phyloP scores from a whole-genome alignment of 2,888 invertebrate genomes.

The Caradrina clavipalpis region DNA sequence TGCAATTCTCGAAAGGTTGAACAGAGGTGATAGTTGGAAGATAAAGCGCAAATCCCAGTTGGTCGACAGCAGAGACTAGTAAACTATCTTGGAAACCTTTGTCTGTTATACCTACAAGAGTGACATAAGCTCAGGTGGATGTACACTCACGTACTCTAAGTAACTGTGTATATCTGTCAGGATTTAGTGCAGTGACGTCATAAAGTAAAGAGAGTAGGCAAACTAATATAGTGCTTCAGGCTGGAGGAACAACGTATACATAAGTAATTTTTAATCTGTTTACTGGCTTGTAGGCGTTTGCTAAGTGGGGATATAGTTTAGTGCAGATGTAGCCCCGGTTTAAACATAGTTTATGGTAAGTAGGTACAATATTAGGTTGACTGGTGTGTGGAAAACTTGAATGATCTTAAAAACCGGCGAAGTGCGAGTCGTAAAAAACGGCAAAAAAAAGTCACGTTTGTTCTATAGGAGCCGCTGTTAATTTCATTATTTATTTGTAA shows the following conservation, averaged over 20 bases:
- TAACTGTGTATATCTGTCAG: slow-evolving; percentile 14
- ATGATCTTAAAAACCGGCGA: no score
- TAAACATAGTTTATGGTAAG: neutral
- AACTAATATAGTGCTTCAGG: slow-evolving; percentile 7
- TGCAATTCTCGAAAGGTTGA: neutral
- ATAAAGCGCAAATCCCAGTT: slow-evolving; percentile 15
- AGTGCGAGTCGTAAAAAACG: no score
- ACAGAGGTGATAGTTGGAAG: neutral
- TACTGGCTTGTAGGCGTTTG: slow-evolving; percentile 10
- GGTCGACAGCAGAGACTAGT: neutral
- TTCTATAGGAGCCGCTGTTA: no score
- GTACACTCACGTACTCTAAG: slow-evolving; percentile 7
- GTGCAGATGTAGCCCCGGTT: neutral
- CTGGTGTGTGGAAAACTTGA: no score
- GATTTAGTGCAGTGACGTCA: slow-evolving; percentile 5
- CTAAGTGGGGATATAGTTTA: neutral
- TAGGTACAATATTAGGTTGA: neutral
- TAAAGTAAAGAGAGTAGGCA: slow-evolving; percentile 7
- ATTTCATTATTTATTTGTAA: no score
- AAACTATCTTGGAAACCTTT: slow-evolving; percentile 7
- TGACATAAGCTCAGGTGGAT: slow-evolving; percentile 14
- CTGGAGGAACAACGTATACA: slow-evolving; percentile 29
- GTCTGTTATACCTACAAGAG: slow-evolving; percentile 2
- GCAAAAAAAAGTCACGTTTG: no score
- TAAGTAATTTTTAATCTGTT: slow-evolving; percentile 55